phyloP scores from a whole-genome alignment of 1,140 invertebrate genomes.

The Mizuhopecten yessoensis region DNA sequence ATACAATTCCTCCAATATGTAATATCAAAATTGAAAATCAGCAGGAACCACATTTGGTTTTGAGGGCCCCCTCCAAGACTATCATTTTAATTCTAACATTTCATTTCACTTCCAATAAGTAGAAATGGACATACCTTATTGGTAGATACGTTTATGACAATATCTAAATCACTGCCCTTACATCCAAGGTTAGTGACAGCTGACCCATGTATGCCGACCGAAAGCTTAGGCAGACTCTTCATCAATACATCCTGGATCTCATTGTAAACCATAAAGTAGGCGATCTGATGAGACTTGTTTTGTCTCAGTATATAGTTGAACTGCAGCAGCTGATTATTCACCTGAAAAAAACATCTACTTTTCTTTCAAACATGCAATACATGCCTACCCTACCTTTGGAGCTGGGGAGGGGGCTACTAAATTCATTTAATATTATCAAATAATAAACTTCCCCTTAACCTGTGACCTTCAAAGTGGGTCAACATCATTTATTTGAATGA shows the following conservation, averaged over 20 bases:
- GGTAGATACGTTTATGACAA: neutral
- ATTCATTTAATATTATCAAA: no score
- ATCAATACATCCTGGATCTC: neutral
- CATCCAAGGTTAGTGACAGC: neutral
- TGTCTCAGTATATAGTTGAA: neutral
- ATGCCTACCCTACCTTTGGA: no score
- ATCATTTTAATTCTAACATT: no score
- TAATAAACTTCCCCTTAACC: no score
- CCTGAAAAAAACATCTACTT: neutral
- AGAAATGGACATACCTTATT: neutral
- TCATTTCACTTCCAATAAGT: neutral
- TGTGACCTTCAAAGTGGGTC: no score
- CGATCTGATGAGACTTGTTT: neutral
- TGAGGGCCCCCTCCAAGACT: no score
- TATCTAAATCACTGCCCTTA: neutral
- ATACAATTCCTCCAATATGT: no score
- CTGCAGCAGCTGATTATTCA: neutral
- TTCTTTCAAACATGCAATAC: no score
- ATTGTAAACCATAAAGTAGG: neutral
- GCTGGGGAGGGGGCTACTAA: no score
- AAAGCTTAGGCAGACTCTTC: neutral
- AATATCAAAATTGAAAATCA: no score
- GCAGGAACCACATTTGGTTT: no score
- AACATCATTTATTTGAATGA: no score
- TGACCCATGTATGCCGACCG: neutral